A percentile compares a stretch with the other conserved stretches of the same genome.
Evolutionary conservation across 2,888 invertebrate species (phyloP).

Genomic region (Gastracanthus pulcherrimus): DNA sequence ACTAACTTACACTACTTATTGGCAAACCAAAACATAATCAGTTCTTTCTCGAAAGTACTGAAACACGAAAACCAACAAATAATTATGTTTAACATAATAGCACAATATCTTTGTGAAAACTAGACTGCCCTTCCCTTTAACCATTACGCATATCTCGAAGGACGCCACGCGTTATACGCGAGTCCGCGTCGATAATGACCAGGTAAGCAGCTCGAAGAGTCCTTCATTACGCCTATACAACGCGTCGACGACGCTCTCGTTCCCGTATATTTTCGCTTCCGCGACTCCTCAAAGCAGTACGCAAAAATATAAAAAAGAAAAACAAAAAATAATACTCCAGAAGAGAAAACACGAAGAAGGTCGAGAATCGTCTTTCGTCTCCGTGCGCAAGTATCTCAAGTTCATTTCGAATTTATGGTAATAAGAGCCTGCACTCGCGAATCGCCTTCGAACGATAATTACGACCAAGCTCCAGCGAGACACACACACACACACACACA

Average conservation of each 20-base stretch:
- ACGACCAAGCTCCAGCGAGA: slow-evolving; percentile 1
- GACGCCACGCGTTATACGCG: slow-evolving; percentile 12
- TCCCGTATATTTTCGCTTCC: not conserved
- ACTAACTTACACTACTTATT: not conserved
- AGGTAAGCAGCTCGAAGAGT: slow-evolving; percentile 20
- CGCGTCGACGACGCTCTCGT: not conserved
- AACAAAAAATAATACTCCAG: not conserved
- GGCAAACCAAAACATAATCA: too few relatives aligned
- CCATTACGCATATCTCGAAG: slow-evolving; percentile 40
- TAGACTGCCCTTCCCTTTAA: not conserved
- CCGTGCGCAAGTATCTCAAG: slow-evolving; percentile 25
- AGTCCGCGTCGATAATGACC: slow-evolving; percentile 19
- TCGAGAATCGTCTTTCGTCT: too few relatives aligned
- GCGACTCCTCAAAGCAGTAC: not conserved
- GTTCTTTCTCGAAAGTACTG: too few relatives aligned
- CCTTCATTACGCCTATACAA: slow-evolving; percentile 17
- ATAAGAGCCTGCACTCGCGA: slow-evolving; percentile 58
- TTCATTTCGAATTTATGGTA: slow-evolving; percentile 64
- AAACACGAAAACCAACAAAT: too few relatives aligned
- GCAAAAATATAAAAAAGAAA: slow-evolving; percentile 1
- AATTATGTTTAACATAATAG: too few relatives aligned
- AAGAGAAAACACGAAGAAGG: too few relatives aligned
- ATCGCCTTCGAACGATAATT: slow-evolving; percentile 25
- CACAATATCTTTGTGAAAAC: too few relatives aligned
- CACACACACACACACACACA: not conserved